phyloP scores from a whole-genome alignment of 2,113 vertebrate species.

The Phalacrocorax aristotelis region DNA sequence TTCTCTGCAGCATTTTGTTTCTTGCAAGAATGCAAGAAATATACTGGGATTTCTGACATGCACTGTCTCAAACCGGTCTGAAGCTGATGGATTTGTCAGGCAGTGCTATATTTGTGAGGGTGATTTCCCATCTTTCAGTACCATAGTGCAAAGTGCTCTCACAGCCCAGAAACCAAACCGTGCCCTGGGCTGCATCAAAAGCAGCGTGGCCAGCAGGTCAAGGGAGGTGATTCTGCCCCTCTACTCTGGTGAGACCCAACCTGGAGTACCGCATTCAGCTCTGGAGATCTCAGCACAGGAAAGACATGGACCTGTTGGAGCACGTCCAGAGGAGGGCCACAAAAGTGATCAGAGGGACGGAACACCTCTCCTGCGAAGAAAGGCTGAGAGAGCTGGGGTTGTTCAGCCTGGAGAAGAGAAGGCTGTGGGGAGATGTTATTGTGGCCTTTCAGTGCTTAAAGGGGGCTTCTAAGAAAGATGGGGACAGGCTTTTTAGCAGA shows the following conservation, averaged over 20 bases:
- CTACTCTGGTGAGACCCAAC: no score
- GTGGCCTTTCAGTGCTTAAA: not conserved
- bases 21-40: not conserved
- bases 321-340: not conserved
- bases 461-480: no score
- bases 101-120: not conserved
- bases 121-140: not conserved
- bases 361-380: not conserved
- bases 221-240: rapidly evolving
- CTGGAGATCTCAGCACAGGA: not conserved
- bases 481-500: not conserved
- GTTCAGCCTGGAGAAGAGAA: not conserved
- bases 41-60: not conserved
- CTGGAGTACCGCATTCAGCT: no score
- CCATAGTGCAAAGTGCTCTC: not conserved
- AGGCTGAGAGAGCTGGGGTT: not conserved
- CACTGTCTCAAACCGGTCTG: not conserved
- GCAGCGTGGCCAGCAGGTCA: not conserved
- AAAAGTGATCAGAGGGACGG: not conserved
- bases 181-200: not conserved
- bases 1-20: not conserved
- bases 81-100: not conserved
- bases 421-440: not conserved
- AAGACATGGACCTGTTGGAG: not conserved
- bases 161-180: not conserved